Evolutionary conservation across 1,140 invertebrate species (phyloP), one percentile per base, ranked within the genome.

Genomic region (Notospermus geniculatus): DNA sequence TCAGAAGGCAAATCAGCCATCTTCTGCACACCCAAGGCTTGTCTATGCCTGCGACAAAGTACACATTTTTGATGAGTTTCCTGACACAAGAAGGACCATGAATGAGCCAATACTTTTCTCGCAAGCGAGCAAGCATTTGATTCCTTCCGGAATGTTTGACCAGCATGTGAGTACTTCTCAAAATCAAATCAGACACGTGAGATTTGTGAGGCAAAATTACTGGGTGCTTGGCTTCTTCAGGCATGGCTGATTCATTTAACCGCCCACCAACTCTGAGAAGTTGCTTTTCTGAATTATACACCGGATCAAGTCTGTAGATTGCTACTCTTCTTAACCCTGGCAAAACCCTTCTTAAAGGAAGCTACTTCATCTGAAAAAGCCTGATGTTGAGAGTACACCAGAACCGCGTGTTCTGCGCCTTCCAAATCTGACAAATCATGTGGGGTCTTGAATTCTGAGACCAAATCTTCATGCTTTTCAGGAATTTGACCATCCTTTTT

Each of bases 1-100:
- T 69, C 58, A 28, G 43, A 11, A 0, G 62, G 64, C 23, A 64
- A 45, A 59, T 69, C 28, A 29, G 62, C 52, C 59, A 67, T 67
- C 52, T 69, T 50, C 27, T 69, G 64, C 22, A 58, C 2, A 29
- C 29, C 41, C 27, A 54, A 13, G 50, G 15, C 2, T 1, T 50
- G 17, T 45, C 32, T 41, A 17, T 5, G 17, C 32, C 22, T 4
- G 36, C 41, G n/a, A n/a, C n/a, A n/a, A n/a, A n/a, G n/a, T n/a
- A n/a, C n/a, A n/a, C n/a, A n/a, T n/a, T n/a, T n/a, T n/a, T n/a
- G n/a, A n/a, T n/a, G n/a, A n/a, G n/a, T n/a, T n/a, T n/a, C n/a
- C n/a, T n/a, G n/a, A n/a, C n/a, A n/a, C n/a, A n/a, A n/a, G n/a
- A n/a, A n/a, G n/a, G n/a, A n/a, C n/a, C n/a, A n/a, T n/a, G n/a